Evolutionary conservation across 1,140 invertebrate species (phyloP), one percentile per base, ranked within the genome.

Genomic region (Venustaconcha ellipsiformis): DNA sequence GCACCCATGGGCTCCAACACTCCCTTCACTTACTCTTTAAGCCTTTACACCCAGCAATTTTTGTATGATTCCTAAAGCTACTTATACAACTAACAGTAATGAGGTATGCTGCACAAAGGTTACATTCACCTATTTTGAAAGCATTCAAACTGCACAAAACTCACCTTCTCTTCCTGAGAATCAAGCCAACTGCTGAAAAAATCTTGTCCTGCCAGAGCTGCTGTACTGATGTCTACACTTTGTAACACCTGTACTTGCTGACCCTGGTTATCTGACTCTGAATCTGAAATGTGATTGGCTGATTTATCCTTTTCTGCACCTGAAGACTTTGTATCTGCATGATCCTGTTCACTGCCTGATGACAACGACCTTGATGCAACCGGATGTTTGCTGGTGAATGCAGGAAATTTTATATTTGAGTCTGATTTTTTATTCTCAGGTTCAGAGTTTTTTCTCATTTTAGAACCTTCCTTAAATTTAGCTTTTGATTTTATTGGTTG

Each of bases 161-260:
- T 48, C 37, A 48, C 37, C 37, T 48, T 37, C 69, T 26, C 69
- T 66, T 78, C 74, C 58, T 70, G 67, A 58, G 67, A 70, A 57
- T 70, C 70, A 14, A 74, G 23, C 63, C 66, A 76, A 64, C 72
- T 74, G 64, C 70, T 76, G 55, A 76, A 71, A n/a, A 78, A 65
- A 62, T 76, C 75, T 20, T 69, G 57, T 8, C 75, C 75, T 55
- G 69, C 75, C 56, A 76, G 67, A 60, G 71, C 75, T 4, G 67
- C 75, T 6, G 75, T 69, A 55, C 67, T 71, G 11, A 76, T 70
- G 37, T 76, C 75, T 12, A 57, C 58, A 70, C 72, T 63, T 30
- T 76, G 68, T 13, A 71, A 48, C 26, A 76, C 75, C 13, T 57
- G 23, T 20, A 76, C 67, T 14, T 72, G 62, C 20, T 30, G 14